Percentiles rank a stretch among this genome's conserved stretches.
These are phyloP conservation scores for Crotalus tigris DNA, from an alignment of 2,113 vertebrate genomes.

Conservation along the genomic window DNA sequence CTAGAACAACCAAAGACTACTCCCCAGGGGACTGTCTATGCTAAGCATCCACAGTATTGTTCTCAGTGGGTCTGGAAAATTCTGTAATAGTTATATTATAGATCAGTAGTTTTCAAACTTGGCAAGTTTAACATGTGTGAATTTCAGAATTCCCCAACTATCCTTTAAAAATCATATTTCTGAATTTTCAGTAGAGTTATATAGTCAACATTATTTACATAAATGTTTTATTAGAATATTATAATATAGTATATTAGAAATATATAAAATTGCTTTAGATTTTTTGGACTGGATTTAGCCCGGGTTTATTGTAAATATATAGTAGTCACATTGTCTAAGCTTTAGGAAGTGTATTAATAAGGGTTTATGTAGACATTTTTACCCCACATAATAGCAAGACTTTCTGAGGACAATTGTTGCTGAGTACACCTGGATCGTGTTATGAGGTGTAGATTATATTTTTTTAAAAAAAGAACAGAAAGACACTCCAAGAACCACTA, in stretches of 20 bases:
- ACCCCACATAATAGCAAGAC: not conserved
- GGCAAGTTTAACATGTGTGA: not conserved
- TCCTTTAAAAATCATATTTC: too few relatives aligned
- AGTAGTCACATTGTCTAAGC: not conserved
- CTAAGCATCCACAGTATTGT: not conserved
- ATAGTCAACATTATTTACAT: too few relatives aligned
- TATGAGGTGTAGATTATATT: not conserved
- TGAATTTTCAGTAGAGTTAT: too few relatives aligned
- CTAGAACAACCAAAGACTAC: not conserved
- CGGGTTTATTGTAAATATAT: not conserved
- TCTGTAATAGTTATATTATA: not conserved
- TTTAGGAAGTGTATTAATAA: not conserved
- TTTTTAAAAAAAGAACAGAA: not conserved
- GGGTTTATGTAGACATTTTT: not conserved
- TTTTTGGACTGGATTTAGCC: not conserved
- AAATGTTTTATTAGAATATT: too few relatives aligned
- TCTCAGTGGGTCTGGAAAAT: not conserved
- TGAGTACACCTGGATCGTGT: not conserved
- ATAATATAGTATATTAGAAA: too few relatives aligned
- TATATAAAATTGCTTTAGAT: not conserved
- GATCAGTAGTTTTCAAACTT: not conserved
- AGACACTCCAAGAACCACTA: not conserved
- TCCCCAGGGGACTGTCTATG: not conserved
- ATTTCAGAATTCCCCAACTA: too few relatives aligned
- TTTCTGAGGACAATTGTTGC: not conserved